Conservation (phyloP, 2,888 invertebrate species). For the Rosalia funebris region DNA sequence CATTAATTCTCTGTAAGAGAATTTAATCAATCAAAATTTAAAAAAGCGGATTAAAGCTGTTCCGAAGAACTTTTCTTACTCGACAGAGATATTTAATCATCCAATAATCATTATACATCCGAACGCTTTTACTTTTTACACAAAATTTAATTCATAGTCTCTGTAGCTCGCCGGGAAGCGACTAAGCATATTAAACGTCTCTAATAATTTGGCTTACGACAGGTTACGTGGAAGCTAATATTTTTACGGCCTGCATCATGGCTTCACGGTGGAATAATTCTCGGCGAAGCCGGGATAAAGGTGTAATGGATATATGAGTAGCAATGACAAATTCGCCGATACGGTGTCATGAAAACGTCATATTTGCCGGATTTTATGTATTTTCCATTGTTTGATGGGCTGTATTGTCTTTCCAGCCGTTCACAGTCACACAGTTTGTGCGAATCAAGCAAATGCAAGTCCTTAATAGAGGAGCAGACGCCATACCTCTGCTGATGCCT, state of each 20-base stretch:
- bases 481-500: slow-evolving; percentile 12
- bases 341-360: slow-evolving; percentile 37
- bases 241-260: slow-evolving; percentile 6
- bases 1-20: background rate
- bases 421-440: slow-evolving; percentile 57
- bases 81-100: slow-evolving; percentile 1
- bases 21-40: slow-evolving; percentile 2
- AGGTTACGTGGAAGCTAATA: slow-evolving; percentile 1
- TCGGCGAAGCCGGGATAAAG: slow-evolving; percentile 1
- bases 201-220: background rate
- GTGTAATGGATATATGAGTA: slow-evolving; percentile 10
- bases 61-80: background rate
- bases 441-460: slow-evolving; percentile 49
- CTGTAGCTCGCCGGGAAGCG: background rate
- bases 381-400: slow-evolving; percentile 51
- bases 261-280: background rate
- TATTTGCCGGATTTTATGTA: slow-evolving; percentile 54
- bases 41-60: background rate
- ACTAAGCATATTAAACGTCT: slow-evolving; percentile 1
- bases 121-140: slow-evolving; percentile 12
- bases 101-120: slow-evolving; percentile 1
- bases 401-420: slow-evolving; percentile 46
- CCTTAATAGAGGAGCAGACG: slow-evolving; percentile 14
- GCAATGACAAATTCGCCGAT: slow-evolving; percentile 24
- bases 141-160: slow-evolving; percentile 1